Base-by-base conservation (phyloP, 2,888 invertebrate species). In the Limulus polyphemus region DNA sequence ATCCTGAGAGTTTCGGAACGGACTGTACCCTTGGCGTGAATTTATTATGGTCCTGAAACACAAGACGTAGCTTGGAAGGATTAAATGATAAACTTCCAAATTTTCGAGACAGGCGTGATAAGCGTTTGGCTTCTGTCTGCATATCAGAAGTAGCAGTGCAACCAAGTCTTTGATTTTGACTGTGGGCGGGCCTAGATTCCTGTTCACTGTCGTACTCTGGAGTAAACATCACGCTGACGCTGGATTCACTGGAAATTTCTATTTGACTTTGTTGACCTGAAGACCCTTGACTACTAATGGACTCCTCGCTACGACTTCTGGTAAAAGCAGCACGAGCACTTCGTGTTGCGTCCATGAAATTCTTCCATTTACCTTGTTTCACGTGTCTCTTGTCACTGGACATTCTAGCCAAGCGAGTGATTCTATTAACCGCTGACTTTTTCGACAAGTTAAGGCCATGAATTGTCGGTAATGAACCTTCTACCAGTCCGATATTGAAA, bases 401-500 rank as follows among this genome's bases (percentile, higher is more conserved):
- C 65, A 75, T 67, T 52, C 73, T 67, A 12, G 75, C 73, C 11
- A 74, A 67, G 17, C 73, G 71, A 47, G 72, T 73, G 57, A 75
- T 64, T 56, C 69, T 68, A 51, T 70, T 70, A 55, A 71, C 62
- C 2, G 70, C 69, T 2, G 70, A 69, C n/a, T 68, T 71, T 69
- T 14, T 85, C 10, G 64, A 17, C 55, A 10, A 49, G 32, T 54
- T 14, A 55, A 60, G 5, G 55, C 49, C 55, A 14, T 54, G 32
- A n/a, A 49, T 55, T 47, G 55, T 60, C 55, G 54, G 60, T 55
- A 60, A 62, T 17, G 68, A 68, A 57, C 68, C 64, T 57, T 68
- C 68, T 4, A 67, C 65, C 11, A 68, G 60, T 49, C 70, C 68
- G 52, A 71, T 90, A 79, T 93, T 91, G 81, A 93, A 92, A 14